phyloP scores from a whole-genome alignment of 1,140 invertebrate genomes.

The Conus ventricosus region DNA sequence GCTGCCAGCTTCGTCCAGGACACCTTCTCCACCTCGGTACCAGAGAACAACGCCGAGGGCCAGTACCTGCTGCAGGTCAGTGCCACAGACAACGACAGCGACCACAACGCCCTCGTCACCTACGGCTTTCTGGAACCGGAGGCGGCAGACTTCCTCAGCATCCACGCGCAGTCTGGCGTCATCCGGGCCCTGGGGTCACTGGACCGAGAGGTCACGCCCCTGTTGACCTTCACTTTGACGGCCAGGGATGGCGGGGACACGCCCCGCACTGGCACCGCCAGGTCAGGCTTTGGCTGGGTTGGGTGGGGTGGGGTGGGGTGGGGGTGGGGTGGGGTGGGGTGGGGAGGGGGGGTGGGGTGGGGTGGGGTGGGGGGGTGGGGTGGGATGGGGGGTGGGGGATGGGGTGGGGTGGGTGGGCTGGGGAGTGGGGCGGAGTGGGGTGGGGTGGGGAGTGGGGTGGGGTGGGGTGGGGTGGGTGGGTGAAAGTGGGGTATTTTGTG shows the following conservation, averaged over 20 bases:
- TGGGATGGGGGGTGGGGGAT: too few relatives aligned
- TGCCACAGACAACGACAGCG: slow-evolving; percentile 87
- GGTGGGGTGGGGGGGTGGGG: not conserved
- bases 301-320: not conserved
- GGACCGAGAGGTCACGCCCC: slow-evolving; percentile 55
- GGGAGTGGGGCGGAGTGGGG: too few relatives aligned
- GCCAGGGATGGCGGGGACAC: slow-evolving; percentile 18
- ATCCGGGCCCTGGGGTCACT: slow-evolving; percentile 37
- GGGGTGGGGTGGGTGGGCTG: too few relatives aligned
- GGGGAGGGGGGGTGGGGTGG: not conserved
- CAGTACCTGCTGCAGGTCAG: slow-evolving; percentile 78
- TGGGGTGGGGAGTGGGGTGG: too few relatives aligned
- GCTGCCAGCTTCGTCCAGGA: slow-evolving; percentile 13
- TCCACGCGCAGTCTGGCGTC: slow-evolving; percentile 47
- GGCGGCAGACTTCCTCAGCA: slow-evolving; percentile 12
- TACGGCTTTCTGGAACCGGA: slow-evolving; percentile 31
- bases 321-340: not conserved
- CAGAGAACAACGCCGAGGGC: slow-evolving; percentile 61
- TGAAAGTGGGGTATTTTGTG: too few relatives aligned
- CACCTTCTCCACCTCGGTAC: slow-evolving; percentile 81
- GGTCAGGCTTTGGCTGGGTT: not conserved
- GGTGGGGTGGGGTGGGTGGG: too few relatives aligned
- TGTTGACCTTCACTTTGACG: slow-evolving; percentile 58
- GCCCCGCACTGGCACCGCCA: slow-evolving; percentile 73
- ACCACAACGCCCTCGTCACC: slow-evolving; percentile 78